Evolutionary conservation across 2,888 invertebrate species (phyloP).

Genomic region (Dicyrtoma fusca): DNA sequence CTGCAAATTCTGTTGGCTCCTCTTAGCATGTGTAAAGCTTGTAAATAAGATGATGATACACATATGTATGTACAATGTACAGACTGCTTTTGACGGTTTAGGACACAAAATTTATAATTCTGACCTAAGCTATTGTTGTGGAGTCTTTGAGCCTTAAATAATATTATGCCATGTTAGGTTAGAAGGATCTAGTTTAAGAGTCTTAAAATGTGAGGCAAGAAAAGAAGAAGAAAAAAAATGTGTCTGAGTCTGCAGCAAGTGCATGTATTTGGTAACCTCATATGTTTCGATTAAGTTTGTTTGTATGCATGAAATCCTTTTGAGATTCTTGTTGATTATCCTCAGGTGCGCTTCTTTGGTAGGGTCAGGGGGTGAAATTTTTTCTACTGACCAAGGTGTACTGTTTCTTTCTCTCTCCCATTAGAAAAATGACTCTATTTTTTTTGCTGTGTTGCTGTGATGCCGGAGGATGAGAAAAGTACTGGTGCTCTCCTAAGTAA

Average conservation of each 20-base stretch:
- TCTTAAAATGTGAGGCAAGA: neutral
- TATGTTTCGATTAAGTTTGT: neutral
- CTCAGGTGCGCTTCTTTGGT: constrained; percentile 26
- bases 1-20: neutral
- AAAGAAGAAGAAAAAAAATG: no score
- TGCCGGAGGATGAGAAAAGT: constrained; percentile 22
- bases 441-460: constrained; percentile 4
- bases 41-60: neutral
- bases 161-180: no score
- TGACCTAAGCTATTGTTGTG: no score
- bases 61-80: no score
- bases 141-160: no score
- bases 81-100: no score
- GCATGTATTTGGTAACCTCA: no score
- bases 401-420: constrained; percentile 43
- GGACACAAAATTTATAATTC: no score
- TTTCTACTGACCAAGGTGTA: constrained; percentile 48
- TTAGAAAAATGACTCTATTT: constrained; percentile 24
- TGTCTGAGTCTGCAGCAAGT: no score
- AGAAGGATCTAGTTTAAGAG: constrained; percentile 4
- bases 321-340: neutral
- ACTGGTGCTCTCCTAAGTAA: constrained; percentile 2
- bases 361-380: constrained; percentile 39
- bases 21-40: neutral
- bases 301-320: constrained; percentile 1